Percentiles rank a stretch among this genome's conserved stretches.
phyloP scores from a whole-genome alignment of 2,888 invertebrate species.

The Callyntrura sp. region DNA sequence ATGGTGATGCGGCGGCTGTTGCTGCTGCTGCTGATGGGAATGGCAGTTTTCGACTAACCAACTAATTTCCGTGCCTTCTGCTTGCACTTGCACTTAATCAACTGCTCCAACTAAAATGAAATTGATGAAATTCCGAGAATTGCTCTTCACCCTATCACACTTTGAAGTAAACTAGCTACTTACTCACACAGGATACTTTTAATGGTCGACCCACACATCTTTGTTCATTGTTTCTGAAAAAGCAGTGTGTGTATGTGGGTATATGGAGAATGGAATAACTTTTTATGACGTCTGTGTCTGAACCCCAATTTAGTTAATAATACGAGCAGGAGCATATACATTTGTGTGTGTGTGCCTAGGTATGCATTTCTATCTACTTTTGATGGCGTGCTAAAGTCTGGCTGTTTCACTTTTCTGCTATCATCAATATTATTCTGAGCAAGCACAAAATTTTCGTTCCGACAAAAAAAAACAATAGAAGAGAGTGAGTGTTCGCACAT shows the following conservation, averaged over 20 bases:
- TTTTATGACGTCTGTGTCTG: conserved; percentile 42
- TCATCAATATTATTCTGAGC: conserved; percentile 45
- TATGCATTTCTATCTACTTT: not conserved
- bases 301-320: conserved; percentile 34
- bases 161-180: conserved; percentile 30
- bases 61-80: conserved; percentile 14
- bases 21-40: not conserved
- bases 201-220: conserved; percentile 51
- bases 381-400: conserved; percentile 54
- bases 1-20: not conserved
- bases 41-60: not conserved
- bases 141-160: conserved; percentile 56
- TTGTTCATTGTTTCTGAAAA: conserved; percentile 48
- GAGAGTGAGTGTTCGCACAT: conserved; percentile 40
- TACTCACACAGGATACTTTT: conserved; percentile 20
- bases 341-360: not conserved
- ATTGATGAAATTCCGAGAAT: conserved; percentile 64
- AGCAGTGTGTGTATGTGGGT: not conserved
- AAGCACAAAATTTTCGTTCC: conserved; percentile 38
- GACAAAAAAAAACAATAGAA: conserved; percentile 43
- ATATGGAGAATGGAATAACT: not conserved
- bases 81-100: conserved; percentile 25
- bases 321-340: not conserved
- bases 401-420: conserved; percentile 42
- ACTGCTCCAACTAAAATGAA: conserved; percentile 26